Percentiles rank a stretch among this genome's conserved stretches.
These are phyloP conservation scores for Micrasema minimum DNA, from an alignment of 1,140 invertebrate species.

Conservation along the genomic window DNA sequence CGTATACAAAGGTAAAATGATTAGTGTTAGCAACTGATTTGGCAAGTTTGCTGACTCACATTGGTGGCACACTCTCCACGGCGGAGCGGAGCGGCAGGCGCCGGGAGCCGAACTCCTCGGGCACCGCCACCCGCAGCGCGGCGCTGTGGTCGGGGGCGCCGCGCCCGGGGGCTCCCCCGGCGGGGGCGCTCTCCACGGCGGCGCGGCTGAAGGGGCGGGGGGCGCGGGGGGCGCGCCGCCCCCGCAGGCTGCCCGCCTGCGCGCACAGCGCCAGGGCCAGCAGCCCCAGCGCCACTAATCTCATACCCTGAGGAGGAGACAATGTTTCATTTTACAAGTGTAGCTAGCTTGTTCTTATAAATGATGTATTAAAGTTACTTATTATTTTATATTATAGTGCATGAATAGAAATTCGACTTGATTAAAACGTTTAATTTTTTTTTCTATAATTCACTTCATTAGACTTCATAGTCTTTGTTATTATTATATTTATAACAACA, in stretches of 20 bases:
- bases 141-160: conserved; percentile 21
- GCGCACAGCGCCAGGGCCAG: conserved; percentile 34
- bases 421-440: no score
- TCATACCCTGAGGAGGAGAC: conserved; percentile 21
- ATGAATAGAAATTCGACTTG: no score
- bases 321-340: no score
- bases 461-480: no score
- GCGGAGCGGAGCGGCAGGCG: conserved; percentile 66
- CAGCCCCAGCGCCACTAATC: conserved; percentile 2
- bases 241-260: conserved; percentile 1
- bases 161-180: neutral
- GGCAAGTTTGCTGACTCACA: no score
- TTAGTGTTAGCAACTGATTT: no score
- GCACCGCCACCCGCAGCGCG: conserved; percentile 31
- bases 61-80: conserved; percentile 66
- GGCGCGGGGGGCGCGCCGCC: conserved; percentile 14
- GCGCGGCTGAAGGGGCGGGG: conserved; percentile 41
- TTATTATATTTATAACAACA: no score
- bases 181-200: conserved; percentile 46
- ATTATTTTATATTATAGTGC: no score
- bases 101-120: conserved; percentile 42
- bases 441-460: no score
- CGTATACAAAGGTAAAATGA: no score
- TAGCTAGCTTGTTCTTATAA: no score
- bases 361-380: no score